Evolutionary conservation across 2,113 vertebrate genomes (phyloP).

Genomic region (Rutilus rutilus): DNA sequence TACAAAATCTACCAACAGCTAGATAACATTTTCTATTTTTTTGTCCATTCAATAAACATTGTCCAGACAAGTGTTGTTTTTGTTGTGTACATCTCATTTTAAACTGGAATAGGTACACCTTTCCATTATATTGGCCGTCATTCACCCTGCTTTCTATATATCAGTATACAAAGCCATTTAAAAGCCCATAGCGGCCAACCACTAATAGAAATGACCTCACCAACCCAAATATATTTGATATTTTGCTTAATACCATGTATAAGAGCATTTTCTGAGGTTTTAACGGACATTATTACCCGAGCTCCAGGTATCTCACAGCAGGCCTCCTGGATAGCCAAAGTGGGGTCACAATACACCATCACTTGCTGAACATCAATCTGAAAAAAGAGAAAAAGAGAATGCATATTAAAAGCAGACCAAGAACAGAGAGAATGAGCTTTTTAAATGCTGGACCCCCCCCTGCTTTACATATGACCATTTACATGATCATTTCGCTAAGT

Average conservation of each 20-base stretch:
- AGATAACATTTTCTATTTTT: not conserved
- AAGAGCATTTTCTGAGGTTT: not conserved
- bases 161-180: not conserved
- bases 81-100: not conserved
- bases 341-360: slow-evolving; percentile 87
- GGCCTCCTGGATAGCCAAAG: slow-evolving; percentile 85
- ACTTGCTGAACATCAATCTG: slow-evolving; percentile 93
- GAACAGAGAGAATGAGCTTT: not conserved
- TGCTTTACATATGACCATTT: slow-evolving; percentile 46
- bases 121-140: not conserved
- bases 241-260: not conserved
- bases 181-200: not conserved
- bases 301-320: slow-evolving; percentile 90
- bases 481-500: slow-evolving; percentile 63
- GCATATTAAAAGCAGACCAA: not conserved
- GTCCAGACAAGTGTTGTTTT: not conserved
- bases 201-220: not conserved
- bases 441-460: slow-evolving; percentile 21
- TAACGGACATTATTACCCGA: slow-evolving; percentile 76
- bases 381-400: not conserved
- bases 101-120: not conserved
- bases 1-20: not conserved
- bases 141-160: not conserved
- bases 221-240: not conserved
- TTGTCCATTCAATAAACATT: not conserved